Evolutionary conservation across 1,140 invertebrate species (phyloP), one percentile per base, ranked within the genome.

Genomic region (Drosophila murphyi): DNA sequence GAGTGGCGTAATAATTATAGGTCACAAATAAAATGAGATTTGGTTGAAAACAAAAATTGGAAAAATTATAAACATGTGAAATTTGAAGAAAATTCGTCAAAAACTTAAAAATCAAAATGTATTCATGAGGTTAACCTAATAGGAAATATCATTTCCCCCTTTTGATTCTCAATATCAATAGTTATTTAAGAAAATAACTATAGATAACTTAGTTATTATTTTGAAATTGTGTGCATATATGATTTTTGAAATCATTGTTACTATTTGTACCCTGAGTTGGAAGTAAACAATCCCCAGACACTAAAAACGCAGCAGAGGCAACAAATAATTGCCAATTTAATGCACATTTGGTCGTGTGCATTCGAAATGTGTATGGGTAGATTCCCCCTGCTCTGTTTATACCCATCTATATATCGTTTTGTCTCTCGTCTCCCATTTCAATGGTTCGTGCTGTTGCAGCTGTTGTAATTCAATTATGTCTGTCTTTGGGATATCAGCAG

Each of bases 401-500:
- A 37, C 4, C 37, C 20, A 29, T 12, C 32, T 37, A 20, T 39
- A 47, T 35, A 43, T 28, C 20, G 8, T n/a, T 56, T 29, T 47
- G 20, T 74, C 50, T 34, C 54, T 31, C 48, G 59, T 59, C 7
- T 63, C 28, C 47, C 75, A 45, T 65, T 68, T 45, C 51, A 69
- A 32, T 32, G 71, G 73, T 72, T 51, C 51, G 69, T 64, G 59
- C 45, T 61, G 55, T 29, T 65, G 63, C 79, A 82, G 65, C 78
- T 80, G 75, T 57, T 78, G 77, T 89, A 88, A 88, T 88, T 88
- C 70, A 88, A 88, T 88, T 88, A 89, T 89, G 71, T 88, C 85
- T 88, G 85, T 89, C 85, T 88, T 88, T 88, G 80, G 80, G 70
- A 87, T 88, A 87, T 87, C 83, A 87, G 83, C 69, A 83, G 75